These are phyloP conservation scores for Cepphus grylle DNA, from an alignment of 2,113 vertebrate species.

Conservation along the genomic window DNA sequence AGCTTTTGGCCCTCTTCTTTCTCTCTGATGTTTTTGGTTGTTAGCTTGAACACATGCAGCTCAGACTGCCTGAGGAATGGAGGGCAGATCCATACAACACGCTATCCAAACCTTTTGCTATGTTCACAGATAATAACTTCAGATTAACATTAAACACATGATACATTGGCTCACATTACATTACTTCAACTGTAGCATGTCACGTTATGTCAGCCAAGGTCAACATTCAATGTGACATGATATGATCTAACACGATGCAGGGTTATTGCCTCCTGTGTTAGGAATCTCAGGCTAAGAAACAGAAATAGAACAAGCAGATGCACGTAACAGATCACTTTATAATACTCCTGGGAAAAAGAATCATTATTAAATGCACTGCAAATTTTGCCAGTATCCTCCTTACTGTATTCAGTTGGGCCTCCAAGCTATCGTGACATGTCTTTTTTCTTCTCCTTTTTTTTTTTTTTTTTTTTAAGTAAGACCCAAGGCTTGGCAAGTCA, in stretches of 20 bases:
- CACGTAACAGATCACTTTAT: background rate
- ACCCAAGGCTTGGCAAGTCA: background rate
- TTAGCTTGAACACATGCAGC: background rate
- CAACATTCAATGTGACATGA: constrained; percentile 10
- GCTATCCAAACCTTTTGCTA: background rate
- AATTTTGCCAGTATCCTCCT: background rate
- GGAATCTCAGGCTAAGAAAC: constrained; percentile 30
- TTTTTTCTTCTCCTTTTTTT: background rate
- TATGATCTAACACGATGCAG: background rate
- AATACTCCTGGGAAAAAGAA: constrained; percentile 38
- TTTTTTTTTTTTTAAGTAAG: background rate
- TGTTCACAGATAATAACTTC: constrained; percentile 20
- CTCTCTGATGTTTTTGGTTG: background rate
- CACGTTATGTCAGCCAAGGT: constrained; percentile 25
- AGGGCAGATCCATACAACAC: background rate
- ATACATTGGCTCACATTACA: background rate
- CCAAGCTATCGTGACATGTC: background rate
- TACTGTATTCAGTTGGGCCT: background rate
- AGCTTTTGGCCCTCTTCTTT: background rate
- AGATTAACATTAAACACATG: constrained; percentile 39
- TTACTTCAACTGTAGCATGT: constrained; percentile 22
- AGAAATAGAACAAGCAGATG: constrained; percentile 55
- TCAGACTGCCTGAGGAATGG: background rate
- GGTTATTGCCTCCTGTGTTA: constrained; percentile 22
- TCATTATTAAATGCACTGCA: background rate